Conservation (phyloP, 2,797 vertebrate species). For the Lophotriccus pileatus region DNA sequence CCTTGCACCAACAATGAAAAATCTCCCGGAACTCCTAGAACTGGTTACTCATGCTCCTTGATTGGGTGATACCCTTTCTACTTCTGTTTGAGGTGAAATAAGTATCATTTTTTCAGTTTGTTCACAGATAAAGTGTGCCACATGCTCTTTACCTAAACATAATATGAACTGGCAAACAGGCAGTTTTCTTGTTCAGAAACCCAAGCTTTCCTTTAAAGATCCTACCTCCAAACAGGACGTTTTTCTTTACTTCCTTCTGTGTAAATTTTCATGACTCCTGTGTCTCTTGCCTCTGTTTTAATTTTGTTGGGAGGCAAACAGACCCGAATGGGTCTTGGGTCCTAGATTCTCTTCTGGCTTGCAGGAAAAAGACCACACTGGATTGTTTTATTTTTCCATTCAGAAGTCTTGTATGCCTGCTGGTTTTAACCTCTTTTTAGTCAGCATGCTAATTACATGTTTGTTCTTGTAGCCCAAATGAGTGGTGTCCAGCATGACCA, state of each 20-base stretch:
- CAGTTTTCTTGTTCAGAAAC: background rate
- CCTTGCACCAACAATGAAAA: background rate
- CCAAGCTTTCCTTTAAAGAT: background rate
- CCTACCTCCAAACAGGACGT: background rate
- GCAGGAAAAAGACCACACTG: background rate
- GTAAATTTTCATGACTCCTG: background rate
- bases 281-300: background rate
- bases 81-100: background rate
- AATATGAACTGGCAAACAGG: background rate
- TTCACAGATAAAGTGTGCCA: background rate
- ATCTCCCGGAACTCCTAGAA: background rate
- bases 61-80: background rate
- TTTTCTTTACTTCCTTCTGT: background rate
- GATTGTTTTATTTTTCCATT: background rate
- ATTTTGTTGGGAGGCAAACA: background rate
- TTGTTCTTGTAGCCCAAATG: background rate
- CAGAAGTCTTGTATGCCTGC: background rate
- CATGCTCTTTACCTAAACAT: background rate
- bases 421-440: background rate
- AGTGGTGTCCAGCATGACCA: background rate
- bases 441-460: fast-evolving
- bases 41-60: background rate
- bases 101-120: background rate
- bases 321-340: background rate
- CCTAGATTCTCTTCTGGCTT: background rate